phyloP scores from a whole-genome alignment of 1,140 invertebrate species.

The Drosophila navojoa region DNA sequence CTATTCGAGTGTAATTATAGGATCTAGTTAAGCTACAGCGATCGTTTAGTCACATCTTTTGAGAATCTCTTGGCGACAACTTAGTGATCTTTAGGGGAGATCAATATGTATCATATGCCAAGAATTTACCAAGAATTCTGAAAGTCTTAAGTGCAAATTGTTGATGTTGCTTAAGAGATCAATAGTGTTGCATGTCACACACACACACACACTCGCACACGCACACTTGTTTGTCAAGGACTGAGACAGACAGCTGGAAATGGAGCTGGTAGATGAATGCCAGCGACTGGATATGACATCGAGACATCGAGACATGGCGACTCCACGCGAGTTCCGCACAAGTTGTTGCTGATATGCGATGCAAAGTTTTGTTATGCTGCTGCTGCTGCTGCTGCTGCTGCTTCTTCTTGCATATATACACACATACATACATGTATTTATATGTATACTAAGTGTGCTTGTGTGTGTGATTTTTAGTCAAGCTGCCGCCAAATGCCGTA shows the following conservation, averaged over 20 bases:
- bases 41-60: too few species aligned
- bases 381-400: not conserved
- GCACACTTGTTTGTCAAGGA: slow-evolving; percentile 9
- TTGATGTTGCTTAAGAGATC: slow-evolving; percentile 2
- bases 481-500: slow-evolving; percentile 66
- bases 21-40: too few species aligned
- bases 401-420: slow-evolving; percentile 13
- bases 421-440: slow-evolving; percentile 1
- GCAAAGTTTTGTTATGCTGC: slow-evolving; percentile 19
- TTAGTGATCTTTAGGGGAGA: too few species aligned
- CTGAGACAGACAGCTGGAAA: slow-evolving; percentile 14
- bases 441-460: slow-evolving; percentile 25
- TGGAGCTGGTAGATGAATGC: slow-evolving; percentile 17
- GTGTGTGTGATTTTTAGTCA: slow-evolving; percentile 64
- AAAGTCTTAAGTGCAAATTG: slow-evolving; percentile 9
- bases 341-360: slow-evolving; percentile 9
- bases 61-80: too few species aligned
- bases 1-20: too few species aligned
- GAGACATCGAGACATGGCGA: slow-evolving; percentile 32
- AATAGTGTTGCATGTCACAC: slow-evolving; percentile 10
- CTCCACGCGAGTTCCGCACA: slow-evolving; percentile 26
- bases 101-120: not conserved
- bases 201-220: not conserved
- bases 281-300: slow-evolving; percentile 21
- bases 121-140: slow-evolving; percentile 1